Percentiles rank a stretch among this genome's conserved stretches.
These are phyloP conservation scores for Festucalex cinctus DNA, from an alignment of 2,113 vertebrate genomes.

Conservation along the genomic window DNA sequence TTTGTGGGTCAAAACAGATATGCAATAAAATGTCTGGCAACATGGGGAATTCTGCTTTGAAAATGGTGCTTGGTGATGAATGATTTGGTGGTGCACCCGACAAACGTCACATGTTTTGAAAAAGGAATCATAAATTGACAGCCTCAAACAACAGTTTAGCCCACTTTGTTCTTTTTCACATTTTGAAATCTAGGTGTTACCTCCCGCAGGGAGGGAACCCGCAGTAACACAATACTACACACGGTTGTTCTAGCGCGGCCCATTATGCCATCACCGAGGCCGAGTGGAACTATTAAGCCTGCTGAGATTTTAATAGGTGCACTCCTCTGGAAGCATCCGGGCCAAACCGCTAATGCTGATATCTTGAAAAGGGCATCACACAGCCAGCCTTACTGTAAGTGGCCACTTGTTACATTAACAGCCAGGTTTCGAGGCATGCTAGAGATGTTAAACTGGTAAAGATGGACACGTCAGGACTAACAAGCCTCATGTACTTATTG, in stretches of 20 bases:
- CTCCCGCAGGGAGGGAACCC: not conserved
- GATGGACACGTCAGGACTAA: not conserved
- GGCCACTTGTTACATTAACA: conserved; percentile 12
- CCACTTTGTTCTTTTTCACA: not conserved
- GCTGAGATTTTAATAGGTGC: conserved; percentile 32
- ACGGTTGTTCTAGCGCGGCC: not conserved
- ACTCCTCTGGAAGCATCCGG: conserved; percentile 23
- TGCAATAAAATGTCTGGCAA: no score
- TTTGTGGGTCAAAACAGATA: no score
- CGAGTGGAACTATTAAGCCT: conserved; percentile 29
- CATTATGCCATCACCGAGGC: conserved; percentile 5
- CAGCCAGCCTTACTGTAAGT: conserved; percentile 8
- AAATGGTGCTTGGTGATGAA: no score
- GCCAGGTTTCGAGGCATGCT: not conserved
- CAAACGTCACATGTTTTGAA: no score
- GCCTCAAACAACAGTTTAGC: not conserved
- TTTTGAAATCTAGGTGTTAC: conserved; percentile 13
- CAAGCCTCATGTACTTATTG: not conserved
- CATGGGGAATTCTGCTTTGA: no score
- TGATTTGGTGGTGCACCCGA: no score
- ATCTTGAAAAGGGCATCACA: conserved; percentile 17
- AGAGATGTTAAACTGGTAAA: conserved; percentile 6
- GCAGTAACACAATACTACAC: not conserved
- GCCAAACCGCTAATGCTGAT: conserved; percentile 41
- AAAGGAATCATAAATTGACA: not conserved